A percentile compares a stretch with the other conserved stretches of the same genome.
Conservation (phyloP, 2,113 vertebrate genomes). For the Passer domesticus region DNA sequence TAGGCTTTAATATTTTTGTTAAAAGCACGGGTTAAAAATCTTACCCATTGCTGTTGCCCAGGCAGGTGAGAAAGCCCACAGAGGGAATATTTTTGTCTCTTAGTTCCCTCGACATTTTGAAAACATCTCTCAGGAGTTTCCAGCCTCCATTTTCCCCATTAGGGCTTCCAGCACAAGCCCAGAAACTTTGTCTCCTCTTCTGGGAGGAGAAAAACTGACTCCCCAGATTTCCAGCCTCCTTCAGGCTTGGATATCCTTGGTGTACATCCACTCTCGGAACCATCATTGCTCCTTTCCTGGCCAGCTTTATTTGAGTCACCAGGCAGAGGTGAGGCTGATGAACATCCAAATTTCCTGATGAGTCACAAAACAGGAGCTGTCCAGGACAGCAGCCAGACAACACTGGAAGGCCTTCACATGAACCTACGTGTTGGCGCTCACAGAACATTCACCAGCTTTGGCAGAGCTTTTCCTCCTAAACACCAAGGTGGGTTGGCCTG, state of each 20-base stretch:
- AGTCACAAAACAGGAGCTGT: background rate
- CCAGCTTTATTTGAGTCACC: background rate
- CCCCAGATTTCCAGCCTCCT: background rate
- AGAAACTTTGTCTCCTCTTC: background rate
- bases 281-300: background rate
- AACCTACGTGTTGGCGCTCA: rapidly evolving
- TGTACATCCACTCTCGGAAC: background rate
- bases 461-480: background rate
- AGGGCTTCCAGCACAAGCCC: background rate
- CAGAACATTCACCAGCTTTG: background rate
- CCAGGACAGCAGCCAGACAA: background rate
- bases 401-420: background rate
- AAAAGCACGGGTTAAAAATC: background rate
- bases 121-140: background rate
- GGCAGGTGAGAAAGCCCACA: background rate
- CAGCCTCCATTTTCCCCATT: background rate
- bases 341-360: background rate
- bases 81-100: background rate
- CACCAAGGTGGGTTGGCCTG: background rate
- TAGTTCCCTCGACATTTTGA: background rate
- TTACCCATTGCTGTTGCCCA: background rate
- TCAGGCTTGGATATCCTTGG: background rate
- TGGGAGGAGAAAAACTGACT: background rate
- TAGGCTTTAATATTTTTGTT: background rate
- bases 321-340: background rate